These are phyloP conservation scores for Agrenia bidenticulata DNA, from an alignment of 2,888 invertebrate genomes.

Conservation along the genomic window DNA sequence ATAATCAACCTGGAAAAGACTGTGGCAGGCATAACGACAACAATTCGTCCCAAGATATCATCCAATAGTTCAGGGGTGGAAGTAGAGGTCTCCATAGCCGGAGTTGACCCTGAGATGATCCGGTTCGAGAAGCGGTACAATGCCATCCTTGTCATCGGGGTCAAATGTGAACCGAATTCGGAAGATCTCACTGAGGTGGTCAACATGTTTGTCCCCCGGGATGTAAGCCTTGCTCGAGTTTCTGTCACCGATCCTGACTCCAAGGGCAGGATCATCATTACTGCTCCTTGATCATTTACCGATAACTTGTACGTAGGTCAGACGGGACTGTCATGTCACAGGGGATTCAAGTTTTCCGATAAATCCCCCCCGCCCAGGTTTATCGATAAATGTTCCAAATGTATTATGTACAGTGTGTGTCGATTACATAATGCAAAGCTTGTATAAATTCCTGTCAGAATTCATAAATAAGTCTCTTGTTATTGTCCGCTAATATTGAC, in stretches of 20 bases:
- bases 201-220: constrained; percentile 31
- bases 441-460: too few species aligned
- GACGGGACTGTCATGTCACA: too few species aligned
- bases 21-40: constrained; percentile 1
- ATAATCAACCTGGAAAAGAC: constrained; percentile 23
- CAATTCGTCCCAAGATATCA: constrained; percentile 19
- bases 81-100: constrained; percentile 23
- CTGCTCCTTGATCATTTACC: too few species aligned
- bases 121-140: constrained; percentile 28
- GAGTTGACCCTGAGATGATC: constrained; percentile 24
- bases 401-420: too few species aligned
- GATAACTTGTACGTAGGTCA: too few species aligned
- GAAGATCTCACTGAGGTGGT: constrained; percentile 26
- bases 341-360: too few species aligned
- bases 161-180: constrained; percentile 5
- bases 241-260: constrained; percentile 23
- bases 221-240: constrained; percentile 10
- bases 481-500: too few species aligned
- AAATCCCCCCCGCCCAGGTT: too few species aligned
- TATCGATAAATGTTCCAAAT: too few species aligned
- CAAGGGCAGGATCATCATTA: constrained; percentile 24
- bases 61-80: constrained; percentile 25
- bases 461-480: too few species aligned
- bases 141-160: constrained; percentile 27
- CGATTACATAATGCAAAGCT: too few species aligned